Evolutionary conservation across 2,888 invertebrate genomes (phyloP).

Genomic region (Erebia ligea): DNA sequence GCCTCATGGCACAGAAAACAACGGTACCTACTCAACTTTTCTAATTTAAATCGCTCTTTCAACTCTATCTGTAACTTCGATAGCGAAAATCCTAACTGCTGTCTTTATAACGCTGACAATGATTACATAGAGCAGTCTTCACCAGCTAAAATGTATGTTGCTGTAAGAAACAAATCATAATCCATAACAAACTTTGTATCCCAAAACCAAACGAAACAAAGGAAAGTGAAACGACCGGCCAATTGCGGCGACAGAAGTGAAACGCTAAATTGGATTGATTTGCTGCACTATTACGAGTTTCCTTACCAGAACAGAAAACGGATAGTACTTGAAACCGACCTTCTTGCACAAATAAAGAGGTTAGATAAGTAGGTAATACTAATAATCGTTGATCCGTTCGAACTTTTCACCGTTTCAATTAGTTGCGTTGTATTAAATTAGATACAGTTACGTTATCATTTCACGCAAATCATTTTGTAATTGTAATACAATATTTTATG

Average conservation of each 20-base stretch:
- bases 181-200: too few relatives aligned
- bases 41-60: too few relatives aligned
- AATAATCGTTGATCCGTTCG: background rate
- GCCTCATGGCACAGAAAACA: too few relatives aligned
- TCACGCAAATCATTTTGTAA: conserved; percentile 5
- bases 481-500: background rate
- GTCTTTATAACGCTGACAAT: too few relatives aligned
- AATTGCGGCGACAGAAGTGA: background rate
- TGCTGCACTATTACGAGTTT: background rate
- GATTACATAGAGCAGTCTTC: too few relatives aligned
- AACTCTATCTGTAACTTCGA: too few relatives aligned
- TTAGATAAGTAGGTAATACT: background rate
- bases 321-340: background rate
- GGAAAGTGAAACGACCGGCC: conserved; percentile 12
- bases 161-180: too few relatives aligned
- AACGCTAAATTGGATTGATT: background rate
- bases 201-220: background rate
- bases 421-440: conserved; percentile 16
- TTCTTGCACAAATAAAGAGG: conserved; percentile 4
- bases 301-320: conserved; percentile 1
- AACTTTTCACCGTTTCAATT: conserved; percentile 23
- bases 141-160: too few relatives aligned
- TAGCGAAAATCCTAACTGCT: too few relatives aligned
- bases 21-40: too few relatives aligned
- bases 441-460: conserved; percentile 22